phyloP scores from a whole-genome alignment of 2,888 invertebrate species.

The Tinea semifulvella region DNA sequence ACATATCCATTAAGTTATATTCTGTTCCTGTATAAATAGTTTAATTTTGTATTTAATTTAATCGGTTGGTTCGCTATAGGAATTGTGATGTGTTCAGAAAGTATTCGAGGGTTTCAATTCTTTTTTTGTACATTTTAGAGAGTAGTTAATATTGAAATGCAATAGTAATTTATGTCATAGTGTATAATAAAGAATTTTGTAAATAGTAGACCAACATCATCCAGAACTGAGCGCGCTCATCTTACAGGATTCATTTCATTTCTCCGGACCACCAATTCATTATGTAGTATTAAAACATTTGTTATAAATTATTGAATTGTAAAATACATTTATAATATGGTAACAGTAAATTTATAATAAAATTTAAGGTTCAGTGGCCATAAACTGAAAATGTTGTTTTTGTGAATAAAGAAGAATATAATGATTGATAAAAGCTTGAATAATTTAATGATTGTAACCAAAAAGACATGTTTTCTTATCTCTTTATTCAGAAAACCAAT shows the following conservation, averaged over 20 bases:
- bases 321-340: constrained; percentile 40
- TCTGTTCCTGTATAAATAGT: constrained; percentile 59
- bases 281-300: background rate
- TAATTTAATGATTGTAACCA: constrained; percentile 1
- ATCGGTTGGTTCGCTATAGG: constrained; percentile 42
- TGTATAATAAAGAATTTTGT: constrained; percentile 47
- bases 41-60: constrained; percentile 24
- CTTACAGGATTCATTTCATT: constrained; percentile 8
- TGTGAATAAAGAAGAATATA: constrained; percentile 6
- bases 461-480: constrained; percentile 12
- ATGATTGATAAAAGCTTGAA: background rate
- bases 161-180: constrained; percentile 67
- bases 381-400: constrained; percentile 37
- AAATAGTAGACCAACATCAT: constrained; percentile 38
- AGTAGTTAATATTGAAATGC: constrained; percentile 59
- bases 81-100: constrained; percentile 61
- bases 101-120: constrained; percentile 31
- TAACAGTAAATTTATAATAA: constrained; percentile 38
- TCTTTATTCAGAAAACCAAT: constrained; percentile 34
- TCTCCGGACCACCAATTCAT: constrained; percentile 1
- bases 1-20: constrained; percentile 58
- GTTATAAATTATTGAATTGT: constrained; percentile 21
- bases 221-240: constrained; percentile 23
- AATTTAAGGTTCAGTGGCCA: constrained; percentile 60
- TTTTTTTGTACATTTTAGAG: constrained; percentile 56